A percentile compares a stretch with the other conserved stretches of the same genome.
Conservation (phyloP, 37 sponge, comb jelly and placozoan species). For the Agelas oroides region DNA sequence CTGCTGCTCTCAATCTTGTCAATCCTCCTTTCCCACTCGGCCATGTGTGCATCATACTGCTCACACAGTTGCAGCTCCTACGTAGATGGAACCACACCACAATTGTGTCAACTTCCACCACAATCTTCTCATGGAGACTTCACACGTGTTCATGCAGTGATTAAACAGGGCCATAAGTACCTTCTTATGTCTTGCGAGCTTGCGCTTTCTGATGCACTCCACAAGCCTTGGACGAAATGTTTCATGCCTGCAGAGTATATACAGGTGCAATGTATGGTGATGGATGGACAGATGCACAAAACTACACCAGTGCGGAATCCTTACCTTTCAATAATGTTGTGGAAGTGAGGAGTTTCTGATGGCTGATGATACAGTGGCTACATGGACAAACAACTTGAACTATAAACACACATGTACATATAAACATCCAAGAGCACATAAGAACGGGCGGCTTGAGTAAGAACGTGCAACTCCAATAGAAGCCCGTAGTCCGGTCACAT, state of each 20-base stretch:
- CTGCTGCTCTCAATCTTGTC: conserved; percentile 41
- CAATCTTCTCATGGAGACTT: too few species aligned
- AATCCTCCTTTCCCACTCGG: conserved; percentile 75
- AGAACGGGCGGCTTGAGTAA: too few species aligned
- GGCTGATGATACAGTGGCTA: conserved; percentile 79
- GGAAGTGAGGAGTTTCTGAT: conserved; percentile 62
- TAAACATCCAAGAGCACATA: too few species aligned
- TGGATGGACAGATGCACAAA: background rate
- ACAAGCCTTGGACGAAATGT: conserved; percentile 39
- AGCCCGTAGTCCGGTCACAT: too few species aligned
- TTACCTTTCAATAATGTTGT: conserved; percentile 46
- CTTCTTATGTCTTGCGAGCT: conserved; percentile 41
- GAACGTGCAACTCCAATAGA: too few species aligned
- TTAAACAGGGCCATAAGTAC: conserved; percentile 15
- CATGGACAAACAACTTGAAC: background rate
- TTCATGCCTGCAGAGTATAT: conserved; percentile 28
- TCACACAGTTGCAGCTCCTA: conserved; percentile 68
- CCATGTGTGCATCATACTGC: conserved; percentile 57
- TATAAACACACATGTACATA: too few species aligned
- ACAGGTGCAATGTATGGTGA: too few species aligned
- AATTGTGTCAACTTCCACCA: too few species aligned
- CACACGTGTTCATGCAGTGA: too few species aligned
- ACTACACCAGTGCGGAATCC: background rate
- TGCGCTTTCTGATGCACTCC: conserved; percentile 32
- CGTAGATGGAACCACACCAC: background rate